These are phyloP conservation scores for Sebastes dallii DNA, from an alignment of 2,797 vertebrate species.

Conservation along the genomic window DNA sequence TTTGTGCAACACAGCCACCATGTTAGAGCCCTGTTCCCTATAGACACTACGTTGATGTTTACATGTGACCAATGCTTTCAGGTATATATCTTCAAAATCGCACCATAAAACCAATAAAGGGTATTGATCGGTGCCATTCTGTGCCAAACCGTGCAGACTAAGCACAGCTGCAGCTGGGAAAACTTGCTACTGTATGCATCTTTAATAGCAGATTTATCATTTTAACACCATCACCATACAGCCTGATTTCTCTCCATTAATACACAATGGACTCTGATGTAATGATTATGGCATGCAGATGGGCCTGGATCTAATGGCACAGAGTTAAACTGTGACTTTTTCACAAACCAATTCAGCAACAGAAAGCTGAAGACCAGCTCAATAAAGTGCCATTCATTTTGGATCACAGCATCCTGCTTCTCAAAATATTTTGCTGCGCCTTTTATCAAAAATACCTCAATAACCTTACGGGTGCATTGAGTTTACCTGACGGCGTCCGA, in stretches of 20 bases:
- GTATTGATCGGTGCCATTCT: too few relatives aligned
- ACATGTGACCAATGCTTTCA: not conserved
- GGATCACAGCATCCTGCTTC: conserved; percentile 67
- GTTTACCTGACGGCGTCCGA: conserved; percentile 70
- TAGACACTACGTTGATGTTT: not conserved
- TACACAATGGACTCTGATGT: not conserved
- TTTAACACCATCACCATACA: not conserved
- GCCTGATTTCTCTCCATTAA: conserved; percentile 1
- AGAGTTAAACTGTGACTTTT: conserved; percentile 26
- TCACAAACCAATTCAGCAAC: conserved; percentile 27
- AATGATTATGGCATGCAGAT: conserved; percentile 12
- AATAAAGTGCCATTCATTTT: conserved; percentile 70
- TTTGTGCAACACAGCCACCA: not conserved
- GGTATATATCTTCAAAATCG: not conserved
- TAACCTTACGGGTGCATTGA: conserved; percentile 73
- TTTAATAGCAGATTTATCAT: not conserved
- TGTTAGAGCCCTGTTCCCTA: not conserved
- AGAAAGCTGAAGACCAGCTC: conserved; percentile 55
- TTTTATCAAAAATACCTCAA: conserved; percentile 76
- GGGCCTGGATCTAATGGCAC: conserved; percentile 14
- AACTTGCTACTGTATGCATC: not conserved
- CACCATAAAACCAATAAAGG: not conserved
- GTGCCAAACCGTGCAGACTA: not conserved
- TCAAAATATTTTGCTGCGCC: conserved; percentile 79
- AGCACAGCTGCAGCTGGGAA: not conserved